Base-by-base conservation (phyloP, 2,113 vertebrate genomes). In the Columba livia region DNA sequence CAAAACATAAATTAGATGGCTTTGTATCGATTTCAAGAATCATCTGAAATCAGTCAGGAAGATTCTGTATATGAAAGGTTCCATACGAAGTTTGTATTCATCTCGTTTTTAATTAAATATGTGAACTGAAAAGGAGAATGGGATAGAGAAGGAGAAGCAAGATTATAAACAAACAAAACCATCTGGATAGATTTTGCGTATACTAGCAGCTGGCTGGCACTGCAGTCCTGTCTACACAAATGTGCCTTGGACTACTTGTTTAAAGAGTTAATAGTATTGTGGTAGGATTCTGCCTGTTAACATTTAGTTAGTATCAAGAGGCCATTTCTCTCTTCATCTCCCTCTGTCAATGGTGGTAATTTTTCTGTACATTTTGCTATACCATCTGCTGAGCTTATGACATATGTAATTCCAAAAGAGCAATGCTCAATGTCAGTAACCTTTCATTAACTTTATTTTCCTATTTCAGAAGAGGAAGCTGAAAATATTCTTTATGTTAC, bases 401-500 rank as follows among this genome's bases (percentile, higher is more conserved):
- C 15, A 3, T 31, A 5, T 2, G 2, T 83, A 8, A 72, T 95
- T 95, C 20, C 38, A 42, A 26, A 88, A 89, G 29, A 90, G n/a
- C 31, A 79, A 64, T 69, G 18, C 23, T 5, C 1, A 0, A 19
- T 72, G 16, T 75, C 62, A 77, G 21, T 57, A 85, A 23, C 47
- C 23, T 72, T 89, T 77, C 34, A 77, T 44, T 69, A 16, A 70
- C 89, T 87, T 88, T 89, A 15, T 82, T 67, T 87, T 96, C 54
- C 82, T 81, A 9, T 97, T 98, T 93, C 93, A 98, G 98, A 97
- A 95, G 97, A 96, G 38, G 97, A 97, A 40, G 42, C 60, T 5
- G 93, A 98, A 97, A 98, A 98, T 51, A 54, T 92, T 42, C 92
- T 99, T 60, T 99, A 98, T 4, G 98, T 99, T 89, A 98, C 98